A percentile compares a stretch with the other conserved stretches of the same genome.
Evolutionary conservation across 2,888 invertebrate species (phyloP).

Genomic region (Anaspis maculata): DNA sequence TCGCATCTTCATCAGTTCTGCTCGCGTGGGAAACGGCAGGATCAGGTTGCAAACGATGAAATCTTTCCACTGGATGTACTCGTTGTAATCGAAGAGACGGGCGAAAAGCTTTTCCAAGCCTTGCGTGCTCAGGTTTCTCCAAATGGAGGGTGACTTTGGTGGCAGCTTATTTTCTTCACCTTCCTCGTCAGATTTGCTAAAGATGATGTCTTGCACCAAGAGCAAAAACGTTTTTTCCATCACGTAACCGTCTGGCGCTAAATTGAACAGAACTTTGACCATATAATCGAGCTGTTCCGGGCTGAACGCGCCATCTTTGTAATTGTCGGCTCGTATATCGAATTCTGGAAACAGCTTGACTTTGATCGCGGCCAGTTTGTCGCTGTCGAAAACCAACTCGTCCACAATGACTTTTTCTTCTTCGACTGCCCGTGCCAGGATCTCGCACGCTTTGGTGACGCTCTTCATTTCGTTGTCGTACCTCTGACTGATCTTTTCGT

Average conservation of each 20-base stretch:
- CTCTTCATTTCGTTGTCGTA: constrained; percentile 39
- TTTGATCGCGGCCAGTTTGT: constrained; percentile 28
- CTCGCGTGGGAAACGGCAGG: constrained; percentile 47
- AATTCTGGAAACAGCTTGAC: constrained; percentile 21
- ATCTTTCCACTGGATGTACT: constrained; percentile 57
- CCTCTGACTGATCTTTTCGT: constrained; percentile 41
- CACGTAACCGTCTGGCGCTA: constrained; percentile 40
- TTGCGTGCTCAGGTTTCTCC: constrained; percentile 33
- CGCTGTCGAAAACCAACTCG: constrained; percentile 38
- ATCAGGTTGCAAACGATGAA: constrained; percentile 54
- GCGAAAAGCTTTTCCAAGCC: constrained; percentile 33
- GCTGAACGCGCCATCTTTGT: constrained; percentile 26
- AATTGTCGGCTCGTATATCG: constrained; percentile 2
- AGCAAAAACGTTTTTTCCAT: constrained; percentile 37
- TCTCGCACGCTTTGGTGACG: constrained; percentile 34
- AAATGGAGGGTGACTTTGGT: constrained; percentile 28
- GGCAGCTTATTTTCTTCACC: constrained; percentile 9
- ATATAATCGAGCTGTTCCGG: constrained; percentile 30
- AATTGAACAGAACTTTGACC: constrained; percentile 31
- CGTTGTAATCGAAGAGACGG: constrained; percentile 47
- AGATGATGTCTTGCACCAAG: constrained; percentile 41
- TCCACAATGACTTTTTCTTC: constrained; percentile 39
- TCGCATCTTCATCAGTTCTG: constrained; percentile 47
- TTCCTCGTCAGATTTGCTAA: constrained; percentile 24
- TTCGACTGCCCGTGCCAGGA: constrained; percentile 39